Conservation (phyloP, 2,888 invertebrate species). For the Heliconius hortense region DNA sequence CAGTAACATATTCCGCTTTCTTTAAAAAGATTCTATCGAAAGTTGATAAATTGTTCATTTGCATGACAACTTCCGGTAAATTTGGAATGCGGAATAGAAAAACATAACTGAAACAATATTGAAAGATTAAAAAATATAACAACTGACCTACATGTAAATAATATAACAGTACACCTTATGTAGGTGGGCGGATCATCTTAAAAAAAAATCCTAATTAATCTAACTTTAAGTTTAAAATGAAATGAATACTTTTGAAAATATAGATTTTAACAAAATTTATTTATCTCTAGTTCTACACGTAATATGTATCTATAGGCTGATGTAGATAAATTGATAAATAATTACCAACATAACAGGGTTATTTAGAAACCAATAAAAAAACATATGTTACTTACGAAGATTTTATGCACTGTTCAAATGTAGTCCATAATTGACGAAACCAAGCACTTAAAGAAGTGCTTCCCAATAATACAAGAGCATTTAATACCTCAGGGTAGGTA, state of each 20-base stretch:
- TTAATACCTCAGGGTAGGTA: conserved; percentile 78
- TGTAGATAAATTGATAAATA: too few relatives aligned
- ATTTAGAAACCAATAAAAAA: background rate
- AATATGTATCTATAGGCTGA: too few relatives aligned
- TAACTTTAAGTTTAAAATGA: too few relatives aligned
- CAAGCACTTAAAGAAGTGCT: conserved; percentile 76
- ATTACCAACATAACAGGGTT: too few relatives aligned
- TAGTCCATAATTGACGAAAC: conserved; percentile 60
- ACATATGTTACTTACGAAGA: conserved; percentile 71
- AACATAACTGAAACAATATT: conserved; percentile 75
- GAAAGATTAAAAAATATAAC: background rate
- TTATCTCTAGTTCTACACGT: background rate
- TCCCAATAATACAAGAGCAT: conserved; percentile 79
- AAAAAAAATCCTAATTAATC: too few relatives aligned
- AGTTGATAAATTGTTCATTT: conserved; percentile 64
- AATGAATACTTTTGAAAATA: too few relatives aligned
- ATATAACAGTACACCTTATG: background rate
- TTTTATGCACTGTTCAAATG: conserved; percentile 65
- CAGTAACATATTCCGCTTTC: conserved; percentile 58
- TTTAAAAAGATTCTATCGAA: conserved; percentile 65
- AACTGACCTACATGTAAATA: background rate
- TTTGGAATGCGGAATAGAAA: conserved; percentile 80
- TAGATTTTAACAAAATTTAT: background rate
- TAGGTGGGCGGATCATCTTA: background rate
- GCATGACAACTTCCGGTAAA: conserved; percentile 79